Evolutionary conservation across 2,113 vertebrate species (phyloP).

Genomic region (Rallus limicola): DNA sequence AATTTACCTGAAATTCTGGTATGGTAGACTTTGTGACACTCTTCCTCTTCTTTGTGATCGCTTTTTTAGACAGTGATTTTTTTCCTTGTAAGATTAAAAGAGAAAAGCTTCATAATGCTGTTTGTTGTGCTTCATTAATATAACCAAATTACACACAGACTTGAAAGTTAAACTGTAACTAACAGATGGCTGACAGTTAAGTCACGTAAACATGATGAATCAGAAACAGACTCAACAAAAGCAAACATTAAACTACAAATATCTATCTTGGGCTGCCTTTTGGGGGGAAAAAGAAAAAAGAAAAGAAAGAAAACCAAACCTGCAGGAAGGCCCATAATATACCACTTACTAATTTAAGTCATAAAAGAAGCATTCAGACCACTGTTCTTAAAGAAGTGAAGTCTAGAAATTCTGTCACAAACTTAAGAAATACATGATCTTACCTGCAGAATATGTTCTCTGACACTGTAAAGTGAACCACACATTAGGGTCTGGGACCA

Average conservation of each 20-base stretch:
- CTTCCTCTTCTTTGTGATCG: conserved; percentile 83
- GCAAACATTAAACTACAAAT: conserved; percentile 54
- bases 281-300: too few relatives aligned
- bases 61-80: conserved; percentile 83
- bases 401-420: background rate
- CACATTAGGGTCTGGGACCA: background rate
- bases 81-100: conserved; percentile 86
- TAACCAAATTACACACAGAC: conserved; percentile 65
- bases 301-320: background rate
- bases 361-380: conserved; percentile 4
- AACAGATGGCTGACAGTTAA: conserved; percentile 41
- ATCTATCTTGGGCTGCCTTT: background rate
- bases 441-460: conserved; percentile 57
- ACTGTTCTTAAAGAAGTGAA: background rate
- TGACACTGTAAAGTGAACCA: conserved; percentile 8
- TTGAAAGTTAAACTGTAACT: conserved; percentile 71
- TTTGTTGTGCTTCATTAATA: conserved; percentile 66
- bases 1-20: conserved; percentile 91
- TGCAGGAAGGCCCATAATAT: background rate
- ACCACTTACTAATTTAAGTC: background rate
- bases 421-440: background rate
- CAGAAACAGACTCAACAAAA: conserved; percentile 39
- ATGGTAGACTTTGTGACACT: conserved; percentile 74
- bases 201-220: conserved; percentile 55
- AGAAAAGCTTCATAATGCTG: conserved; percentile 75